A percentile compares a stretch with the other conserved stretches of the same genome.
These are phyloP conservation scores for Dioctria linearis DNA, from an alignment of 2,888 invertebrate species.

Conservation along the genomic window DNA sequence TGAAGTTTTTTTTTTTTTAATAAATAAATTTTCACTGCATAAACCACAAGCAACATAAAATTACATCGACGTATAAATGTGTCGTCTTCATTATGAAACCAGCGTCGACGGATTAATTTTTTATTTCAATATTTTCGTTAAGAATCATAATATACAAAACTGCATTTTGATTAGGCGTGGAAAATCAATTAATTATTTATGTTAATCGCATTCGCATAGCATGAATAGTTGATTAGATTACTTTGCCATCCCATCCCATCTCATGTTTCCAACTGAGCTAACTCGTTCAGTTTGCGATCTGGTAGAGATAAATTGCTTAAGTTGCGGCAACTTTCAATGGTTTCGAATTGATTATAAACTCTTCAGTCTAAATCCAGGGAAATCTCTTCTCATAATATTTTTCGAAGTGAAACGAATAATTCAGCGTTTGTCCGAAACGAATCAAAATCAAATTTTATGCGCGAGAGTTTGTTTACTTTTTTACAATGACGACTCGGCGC, in stretches of 20 bases:
- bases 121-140: not conserved
- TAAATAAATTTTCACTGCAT: not conserved
- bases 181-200: slow-evolving; percentile 11
- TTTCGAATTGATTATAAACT: slow-evolving; percentile 1
- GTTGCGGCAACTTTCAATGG: not conserved
- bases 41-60: no score
- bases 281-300: not conserved
- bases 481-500: not conserved
- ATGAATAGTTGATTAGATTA: not conserved
- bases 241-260: not conserved
- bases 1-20: not conserved
- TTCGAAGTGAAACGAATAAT: not conserved
- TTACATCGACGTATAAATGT: no score
- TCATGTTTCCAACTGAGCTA: not conserved
- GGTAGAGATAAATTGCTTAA: not conserved
- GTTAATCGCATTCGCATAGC: slow-evolving; percentile 5
- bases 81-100: no score
- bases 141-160: not conserved
- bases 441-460: not conserved
- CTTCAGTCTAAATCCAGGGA: not conserved
- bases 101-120: no score
- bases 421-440: not conserved
- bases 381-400: not conserved
- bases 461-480: slow-evolving; percentile 2
- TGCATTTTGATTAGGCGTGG: slow-evolving; percentile 12